Evolutionary conservation across 1,140 invertebrate species (phyloP).

Genomic region (Drosophila punjabiensis): DNA sequence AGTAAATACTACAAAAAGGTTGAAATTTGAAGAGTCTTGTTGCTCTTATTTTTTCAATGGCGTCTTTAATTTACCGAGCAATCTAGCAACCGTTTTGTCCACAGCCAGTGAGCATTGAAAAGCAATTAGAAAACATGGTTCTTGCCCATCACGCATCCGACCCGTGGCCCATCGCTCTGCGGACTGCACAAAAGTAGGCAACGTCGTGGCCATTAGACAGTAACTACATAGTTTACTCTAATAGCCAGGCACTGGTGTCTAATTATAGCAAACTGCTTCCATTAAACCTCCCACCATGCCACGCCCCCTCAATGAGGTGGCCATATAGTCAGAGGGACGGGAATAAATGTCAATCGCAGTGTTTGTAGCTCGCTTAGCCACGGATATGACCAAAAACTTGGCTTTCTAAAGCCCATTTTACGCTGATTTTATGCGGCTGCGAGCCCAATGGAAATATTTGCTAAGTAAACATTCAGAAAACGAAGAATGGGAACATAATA

Average conservation of each 20-base stretch:
- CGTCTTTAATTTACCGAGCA: not conserved
- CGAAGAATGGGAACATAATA: not conserved
- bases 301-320: conserved; percentile 33
- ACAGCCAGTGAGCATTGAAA: conserved; percentile 24
- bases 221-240: conserved; percentile 60
- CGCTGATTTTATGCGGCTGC: conserved; percentile 14
- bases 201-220: conserved; percentile 59
- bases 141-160: conserved; percentile 22
- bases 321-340: not conserved
- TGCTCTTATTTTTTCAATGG: not conserved
- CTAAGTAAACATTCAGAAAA: conserved; percentile 2
- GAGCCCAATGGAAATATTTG: conserved; percentile 23
- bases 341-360: conserved; percentile 34
- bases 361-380: conserved; percentile 11
- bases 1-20: not conserved
- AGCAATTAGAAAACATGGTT: conserved; percentile 34
- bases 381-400: not conserved
- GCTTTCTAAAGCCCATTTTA: conserved; percentile 54
- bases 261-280: conserved; percentile 69
- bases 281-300: conserved; percentile 60
- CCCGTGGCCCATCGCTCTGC: not conserved
- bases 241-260: conserved; percentile 56
- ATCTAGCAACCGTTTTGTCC: not conserved
- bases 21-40: not conserved
- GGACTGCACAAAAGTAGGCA: conserved; percentile 58